Evolutionary conservation across 2,113 vertebrate species (phyloP), one percentile per base, ranked within the genome.

Genomic region (Dromaius novaehollandiae): DNA sequence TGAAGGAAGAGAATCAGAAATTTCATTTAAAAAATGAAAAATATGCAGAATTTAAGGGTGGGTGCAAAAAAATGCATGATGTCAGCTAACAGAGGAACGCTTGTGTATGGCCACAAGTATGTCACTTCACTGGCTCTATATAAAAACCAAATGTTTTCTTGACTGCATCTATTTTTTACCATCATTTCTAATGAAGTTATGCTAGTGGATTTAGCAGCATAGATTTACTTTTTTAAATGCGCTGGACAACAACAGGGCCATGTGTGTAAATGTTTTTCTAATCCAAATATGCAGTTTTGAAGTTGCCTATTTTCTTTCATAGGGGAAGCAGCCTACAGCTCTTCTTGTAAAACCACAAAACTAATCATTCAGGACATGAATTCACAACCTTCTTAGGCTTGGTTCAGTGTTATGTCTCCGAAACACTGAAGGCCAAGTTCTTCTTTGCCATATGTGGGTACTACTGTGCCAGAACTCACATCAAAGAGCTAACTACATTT

Each of bases 141-240:
- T 77, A 83, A 89, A 93, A 91, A 13, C 7, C 13, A 83, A 82
- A 77, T 81, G 73, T 83, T 96, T 95, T 93, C 79, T 81, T 68
- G 68, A 95, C 48, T 61, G 60, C 21, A 73, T 81, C 73, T 81
- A 26, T 5, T 91, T 93, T 93, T 88, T 86, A 36, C 70, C 69
- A 34, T 56, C 12, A 13, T 84, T 91, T 53, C 34, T 53, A 88
- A 69, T 32, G n/a, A 68, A 88, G 51, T 58, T 84, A 21, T 81
- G 18, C 58, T 44, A 64, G 82, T 91, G 61, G 13, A 25, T 88
- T 96, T 93, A 91, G 70, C 79, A 95, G 38, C 38, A 71, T 34
- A 77, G 36, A 38, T 93, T 71, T 75, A 65, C 30, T 58, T 85
- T 83, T 73, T 89, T 69, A 36, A 94, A 95, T 86, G 36, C 25